Percentiles rank a stretch among this genome's conserved stretches.
These are phyloP conservation scores for Nomada fucata DNA, from an alignment of 2,888 invertebrate species.

Conservation along the genomic window DNA sequence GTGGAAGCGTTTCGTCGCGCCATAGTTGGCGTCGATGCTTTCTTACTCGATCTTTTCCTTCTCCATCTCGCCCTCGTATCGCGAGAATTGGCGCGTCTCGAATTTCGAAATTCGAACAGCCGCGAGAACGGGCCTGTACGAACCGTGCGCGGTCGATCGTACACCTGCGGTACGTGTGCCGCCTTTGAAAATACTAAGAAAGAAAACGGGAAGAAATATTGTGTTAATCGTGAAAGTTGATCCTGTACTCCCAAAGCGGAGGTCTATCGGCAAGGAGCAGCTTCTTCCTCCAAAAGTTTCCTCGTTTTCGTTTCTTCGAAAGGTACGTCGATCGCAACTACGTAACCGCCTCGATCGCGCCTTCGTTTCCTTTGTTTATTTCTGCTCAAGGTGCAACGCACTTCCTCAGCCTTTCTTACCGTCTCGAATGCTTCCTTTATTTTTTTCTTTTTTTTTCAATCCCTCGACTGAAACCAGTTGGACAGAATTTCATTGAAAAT, in stretches of 20 bases:
- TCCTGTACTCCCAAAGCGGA: constrained; percentile 40
- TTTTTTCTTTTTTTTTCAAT: not conserved
- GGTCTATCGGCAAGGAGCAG: constrained; percentile 41
- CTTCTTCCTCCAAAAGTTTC: constrained; percentile 39
- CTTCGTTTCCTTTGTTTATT: constrained; percentile 34
- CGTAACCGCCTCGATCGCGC: constrained; percentile 1
- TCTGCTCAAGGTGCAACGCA: constrained; percentile 14
- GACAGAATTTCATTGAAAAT: not conserved
- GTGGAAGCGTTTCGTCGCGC: constrained; percentile 74
- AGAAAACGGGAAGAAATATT: constrained; percentile 29
- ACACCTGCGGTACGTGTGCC: not conserved
- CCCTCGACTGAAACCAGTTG: not conserved
- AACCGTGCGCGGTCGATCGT: constrained; percentile 17
- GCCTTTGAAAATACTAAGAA: constrained; percentile 14
- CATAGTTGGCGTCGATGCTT: constrained; percentile 63
- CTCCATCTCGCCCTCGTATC: constrained; percentile 54
- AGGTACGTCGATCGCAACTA: constrained; percentile 43
- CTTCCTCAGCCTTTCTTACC: constrained; percentile 16
- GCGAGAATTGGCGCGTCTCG: constrained; percentile 58
- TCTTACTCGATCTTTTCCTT: constrained; percentile 33
- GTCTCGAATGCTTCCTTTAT: not conserved
- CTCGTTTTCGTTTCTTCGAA: constrained; percentile 60
- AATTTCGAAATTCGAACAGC: constrained; percentile 54
- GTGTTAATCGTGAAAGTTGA: constrained; percentile 55
- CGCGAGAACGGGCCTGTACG: constrained; percentile 28